Evolutionary conservation across 2,797 vertebrate genomes (phyloP), one percentile per base, ranked within the genome.

Genomic region (Phalanger gymnotis): DNA sequence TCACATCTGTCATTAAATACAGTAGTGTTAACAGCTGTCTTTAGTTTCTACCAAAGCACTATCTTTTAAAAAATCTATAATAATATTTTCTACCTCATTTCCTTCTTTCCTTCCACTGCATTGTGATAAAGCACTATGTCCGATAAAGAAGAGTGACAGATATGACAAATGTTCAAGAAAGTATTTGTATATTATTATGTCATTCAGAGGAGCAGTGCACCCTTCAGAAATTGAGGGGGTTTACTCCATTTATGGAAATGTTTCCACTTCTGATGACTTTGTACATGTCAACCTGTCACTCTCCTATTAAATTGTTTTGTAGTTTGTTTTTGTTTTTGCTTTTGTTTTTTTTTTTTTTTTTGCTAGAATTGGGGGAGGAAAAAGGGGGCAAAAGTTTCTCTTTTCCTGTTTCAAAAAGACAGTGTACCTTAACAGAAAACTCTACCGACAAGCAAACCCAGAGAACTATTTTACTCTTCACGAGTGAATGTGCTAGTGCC

Each of bases 1-100:
- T 95, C 96, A 97, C 94, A 93, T 93, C 97, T 96, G 96, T 95
- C 96, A 57, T 94, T 98, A 97, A 95, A 96, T 93, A 95, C 91
- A 95, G 54, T 96, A 93, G 53, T 96, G 93, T 95, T 93, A 98
- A 91, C 92, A 96, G 95, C 95, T 97, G 96, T 97, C 97, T 96
- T 93, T 92, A 96, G 93, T 90, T 97, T 96, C 95, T 96, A 96
- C 96, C 96, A 96, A 97, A 90, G 89, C 90, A 94, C 90, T 27
- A 91, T 96, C 40, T 93, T 87, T 90, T 30, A 96, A 97, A 97
- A 96, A 94, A 96, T 95, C 91, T 91, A 27, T 13, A 97, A 97
- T 98, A 97, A 93, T 94, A 92, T 95, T 95, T 96, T 94, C 90
- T 92, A 97, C 56, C 90, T 98, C 94, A 94, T 93, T 98, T 92